A percentile compares a stretch with the other conserved stretches of the same genome.
These are phyloP conservation scores for Lagocephalus sceleratus DNA, from an alignment of 2,797 vertebrate genomes.

Conservation along the genomic window DNA sequence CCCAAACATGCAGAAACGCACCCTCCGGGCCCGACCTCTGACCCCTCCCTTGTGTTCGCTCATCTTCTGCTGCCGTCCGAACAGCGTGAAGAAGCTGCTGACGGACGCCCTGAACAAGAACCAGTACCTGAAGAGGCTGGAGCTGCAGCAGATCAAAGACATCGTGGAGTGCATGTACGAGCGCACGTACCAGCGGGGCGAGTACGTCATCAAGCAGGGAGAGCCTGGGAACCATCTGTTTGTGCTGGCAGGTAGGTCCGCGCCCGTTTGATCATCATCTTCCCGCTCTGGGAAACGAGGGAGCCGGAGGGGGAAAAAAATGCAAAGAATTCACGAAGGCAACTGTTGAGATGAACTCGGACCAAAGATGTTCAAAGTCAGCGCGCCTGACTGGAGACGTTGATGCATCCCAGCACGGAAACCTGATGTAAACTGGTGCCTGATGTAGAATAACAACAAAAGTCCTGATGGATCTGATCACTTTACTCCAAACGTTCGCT, in stretches of 20 bases:
- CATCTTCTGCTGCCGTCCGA: constrained; percentile 1
- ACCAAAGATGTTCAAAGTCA: too few species aligned
- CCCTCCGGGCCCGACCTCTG: background rate
- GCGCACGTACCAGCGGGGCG: constrained; percentile 84
- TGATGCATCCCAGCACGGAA: too few species aligned
- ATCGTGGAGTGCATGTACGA: constrained; percentile 97
- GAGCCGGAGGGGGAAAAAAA: background rate
- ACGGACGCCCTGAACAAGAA: constrained; percentile 88
- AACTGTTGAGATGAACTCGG: background rate
- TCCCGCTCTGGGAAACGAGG: background rate
- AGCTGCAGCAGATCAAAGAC: constrained; percentile 87
- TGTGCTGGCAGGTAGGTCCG: constrained; percentile 84
- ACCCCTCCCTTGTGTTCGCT: background rate
- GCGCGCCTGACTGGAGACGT: too few species aligned
- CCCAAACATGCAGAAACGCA: too few species aligned
- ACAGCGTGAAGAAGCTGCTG: constrained; percentile 89
- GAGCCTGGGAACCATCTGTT: constrained; percentile 90
- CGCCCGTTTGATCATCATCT: background rate
- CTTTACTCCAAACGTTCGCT: too few species aligned
- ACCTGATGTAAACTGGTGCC: too few species aligned
- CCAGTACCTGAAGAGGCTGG: constrained; percentile 89
- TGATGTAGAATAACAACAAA: too few species aligned
- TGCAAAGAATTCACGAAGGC: background rate
- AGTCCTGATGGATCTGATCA: too few species aligned
- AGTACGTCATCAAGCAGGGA: constrained; percentile 86